Base-by-base conservation (phyloP, 2,113 vertebrate species). In the Shinisaurus crocodilurus region DNA sequence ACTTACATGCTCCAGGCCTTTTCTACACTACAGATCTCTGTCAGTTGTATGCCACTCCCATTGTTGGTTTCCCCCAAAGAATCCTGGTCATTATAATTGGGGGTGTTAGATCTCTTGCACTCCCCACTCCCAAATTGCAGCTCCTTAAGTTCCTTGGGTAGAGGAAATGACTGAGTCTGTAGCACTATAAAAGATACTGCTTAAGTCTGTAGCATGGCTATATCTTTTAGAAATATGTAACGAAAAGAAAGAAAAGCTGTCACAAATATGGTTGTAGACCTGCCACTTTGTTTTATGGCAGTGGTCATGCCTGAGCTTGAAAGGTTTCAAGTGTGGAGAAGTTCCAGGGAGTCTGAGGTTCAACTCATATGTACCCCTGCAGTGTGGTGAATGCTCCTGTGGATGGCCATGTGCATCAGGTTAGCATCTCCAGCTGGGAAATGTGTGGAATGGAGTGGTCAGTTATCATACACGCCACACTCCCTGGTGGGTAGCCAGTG, bases 371-470 rank as follows among this genome's bases (percentile, higher is more conserved):
- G 50, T 10, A 54, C 3, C 60, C 2, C 16, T 27, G 75, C 75
- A 25, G 75, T 8, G 16, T 20, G n/a, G n/a, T 2, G 5, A 8
- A 15, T 37, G 85, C 50, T 76, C 70, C 82, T 82, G 75, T 89
- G 82, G 90, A n/a, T n/a, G 80, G 91, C 63, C 67, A 84, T 87
- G 45, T 37, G 48, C 80, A 29, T 88, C 3, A 1, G 34, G 81
- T 60, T 40, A 57, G 3, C 1, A 27, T 91, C 85, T 82, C 83
- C 77, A 75, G 10, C 43, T 32, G 63, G 20, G 2, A 20, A 85
- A 18, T 3, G 16, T 5, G 16, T 2, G 60, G 16, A 18, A 63
- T 5, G 2, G 60, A 12, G 60, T 2, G 3, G 60, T 32, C 50
- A 57, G 43, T 85, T 20, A 72, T 84, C 32, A 54, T 40, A 34